A percentile compares a stretch with the other conserved stretches of the same genome.
Evolutionary conservation across 2,888 invertebrate species (phyloP).

Genomic region (Rhagium mordax): DNA sequence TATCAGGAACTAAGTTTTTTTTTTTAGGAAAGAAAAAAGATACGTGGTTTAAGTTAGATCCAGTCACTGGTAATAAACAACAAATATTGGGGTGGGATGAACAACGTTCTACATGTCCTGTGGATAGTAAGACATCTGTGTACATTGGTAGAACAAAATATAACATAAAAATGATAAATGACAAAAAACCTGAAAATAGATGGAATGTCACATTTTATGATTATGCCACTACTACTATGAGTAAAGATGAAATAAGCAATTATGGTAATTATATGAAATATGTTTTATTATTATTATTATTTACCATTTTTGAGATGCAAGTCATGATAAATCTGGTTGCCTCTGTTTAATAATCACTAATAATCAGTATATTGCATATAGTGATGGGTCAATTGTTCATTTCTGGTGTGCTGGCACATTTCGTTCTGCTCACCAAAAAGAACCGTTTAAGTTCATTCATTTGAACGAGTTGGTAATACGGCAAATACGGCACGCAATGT

Average conservation of each 20-base stretch:
- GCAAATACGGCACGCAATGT: too few relatives aligned
- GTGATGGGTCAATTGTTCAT: too few relatives aligned
- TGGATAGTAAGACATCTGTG: conserved; percentile 79
- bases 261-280: conserved; percentile 73
- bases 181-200: conserved; percentile 79
- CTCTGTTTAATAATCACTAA: too few relatives aligned
- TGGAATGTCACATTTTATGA: conserved; percentile 99
- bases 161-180: conserved; percentile 95
- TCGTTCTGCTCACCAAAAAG: too few relatives aligned
- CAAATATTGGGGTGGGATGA: conserved; percentile 76
- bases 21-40: conserved; percentile 80
- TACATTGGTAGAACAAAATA: conserved; percentile 93
- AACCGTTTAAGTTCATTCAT: too few relatives aligned
- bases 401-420: too few relatives aligned
- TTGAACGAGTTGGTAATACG: too few relatives aligned
- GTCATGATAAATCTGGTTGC: too few relatives aligned
- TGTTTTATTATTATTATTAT: not conserved
- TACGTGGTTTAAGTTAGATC: conserved; percentile 93
- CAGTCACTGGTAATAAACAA: conserved; percentile 77
- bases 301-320: too few relatives aligned
- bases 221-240: conserved; percentile 90
- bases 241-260: conserved; percentile 82
- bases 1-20: not conserved
- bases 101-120: conserved; percentile 76
- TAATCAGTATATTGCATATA: too few relatives aligned